Percentiles rank a stretch among this genome's conserved stretches.
Conservation (phyloP, 2,888 invertebrate species). For the Eledona agricola region DNA sequence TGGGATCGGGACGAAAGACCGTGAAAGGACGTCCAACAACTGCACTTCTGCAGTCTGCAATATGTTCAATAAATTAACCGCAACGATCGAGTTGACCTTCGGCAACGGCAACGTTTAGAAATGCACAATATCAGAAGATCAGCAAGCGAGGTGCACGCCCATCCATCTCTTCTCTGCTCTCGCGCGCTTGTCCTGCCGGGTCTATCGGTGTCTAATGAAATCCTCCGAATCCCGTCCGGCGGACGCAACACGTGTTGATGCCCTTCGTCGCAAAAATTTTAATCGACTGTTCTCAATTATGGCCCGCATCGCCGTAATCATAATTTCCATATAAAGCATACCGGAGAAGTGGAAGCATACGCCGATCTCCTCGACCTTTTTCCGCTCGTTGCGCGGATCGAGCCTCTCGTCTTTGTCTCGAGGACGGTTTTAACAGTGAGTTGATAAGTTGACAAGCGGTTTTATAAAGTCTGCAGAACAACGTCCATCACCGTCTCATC, state of each 20-base stretch:
- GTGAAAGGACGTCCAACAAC: slow-evolving; percentile 23
- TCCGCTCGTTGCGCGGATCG: slow-evolving; percentile 4
- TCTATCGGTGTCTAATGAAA: slow-evolving; percentile 1
- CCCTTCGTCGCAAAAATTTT: slow-evolving; percentile 34
- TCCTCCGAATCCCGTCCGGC: slow-evolving; percentile 1
- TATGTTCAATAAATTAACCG: slow-evolving; percentile 47
- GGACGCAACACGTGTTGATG: slow-evolving; percentile 33
- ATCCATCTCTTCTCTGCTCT: slow-evolving; percentile 18
- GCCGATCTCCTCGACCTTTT: slow-evolving; percentile 24
- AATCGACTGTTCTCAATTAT: slow-evolving; percentile 39
- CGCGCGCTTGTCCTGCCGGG: slow-evolving; percentile 7
- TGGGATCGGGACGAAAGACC: slow-evolving; percentile 32
- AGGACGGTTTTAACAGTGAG: slow-evolving; percentile 35
- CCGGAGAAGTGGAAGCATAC: slow-evolving; percentile 17
- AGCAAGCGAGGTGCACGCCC: slow-evolving; percentile 37
- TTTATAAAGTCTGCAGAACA: slow-evolving; percentile 47
- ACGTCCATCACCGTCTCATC: slow-evolving; percentile 55
- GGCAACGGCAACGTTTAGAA: slow-evolving; percentile 39
- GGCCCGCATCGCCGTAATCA: slow-evolving; percentile 35
- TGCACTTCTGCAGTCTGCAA: slow-evolving; percentile 43
- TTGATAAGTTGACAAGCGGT: slow-evolving; percentile 47
- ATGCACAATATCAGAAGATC: slow-evolving; percentile 47
- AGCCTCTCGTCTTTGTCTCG: slow-evolving; percentile 24
- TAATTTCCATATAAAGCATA: slow-evolving; percentile 38
- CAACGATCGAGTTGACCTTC: slow-evolving; percentile 48